Evolutionary conservation across 1,140 invertebrate species (phyloP).

Genomic region (Atta texana): DNA sequence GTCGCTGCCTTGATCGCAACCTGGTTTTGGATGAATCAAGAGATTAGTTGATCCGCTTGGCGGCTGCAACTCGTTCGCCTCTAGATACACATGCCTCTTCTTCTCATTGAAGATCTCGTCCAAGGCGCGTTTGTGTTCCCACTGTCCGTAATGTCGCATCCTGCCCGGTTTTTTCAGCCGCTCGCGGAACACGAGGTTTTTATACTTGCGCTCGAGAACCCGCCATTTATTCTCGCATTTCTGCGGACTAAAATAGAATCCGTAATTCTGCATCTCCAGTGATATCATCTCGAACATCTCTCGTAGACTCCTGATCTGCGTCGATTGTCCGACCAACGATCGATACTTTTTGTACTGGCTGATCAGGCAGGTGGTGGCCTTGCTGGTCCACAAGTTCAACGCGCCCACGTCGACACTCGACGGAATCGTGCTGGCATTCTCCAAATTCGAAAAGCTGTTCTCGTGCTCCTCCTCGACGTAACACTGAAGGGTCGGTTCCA

Average conservation of each 20-base stretch:
- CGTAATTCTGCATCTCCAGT: conserved; percentile 80
- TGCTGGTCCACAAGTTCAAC: conserved; percentile 80
- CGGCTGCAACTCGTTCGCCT: conserved; percentile 71
- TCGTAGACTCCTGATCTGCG: conserved; percentile 78
- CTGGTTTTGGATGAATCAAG: conserved; percentile 65
- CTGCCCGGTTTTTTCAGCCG: conserved; percentile 80
- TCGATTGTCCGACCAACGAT: conserved; percentile 79
- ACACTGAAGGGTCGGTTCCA: conserved; percentile 70
- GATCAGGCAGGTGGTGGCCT: conserved; percentile 81
- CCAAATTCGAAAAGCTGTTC: conserved; percentile 67
- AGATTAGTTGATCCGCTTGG: conserved; percentile 61
- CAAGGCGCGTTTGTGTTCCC: conserved; percentile 80
- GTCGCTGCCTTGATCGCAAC: not conserved
- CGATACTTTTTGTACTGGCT: conserved; percentile 81
- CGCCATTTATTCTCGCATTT: conserved; percentile 82
- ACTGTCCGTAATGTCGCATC: conserved; percentile 80
- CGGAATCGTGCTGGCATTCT: conserved; percentile 60
- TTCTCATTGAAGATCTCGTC: conserved; percentile 81
- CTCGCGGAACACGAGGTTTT: conserved; percentile 79
- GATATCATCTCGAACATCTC: conserved; percentile 84
- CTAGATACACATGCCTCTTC: conserved; percentile 73
- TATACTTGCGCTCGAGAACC: conserved; percentile 81
- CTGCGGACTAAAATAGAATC: conserved; percentile 80
- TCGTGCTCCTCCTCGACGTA: conserved; percentile 74
- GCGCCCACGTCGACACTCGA: conserved; percentile 66